A percentile compares a stretch with the other conserved stretches of the same genome.
These are phyloP conservation scores for Troides aeacus DNA, from an alignment of 2,888 invertebrate species.

Conservation along the genomic window DNA sequence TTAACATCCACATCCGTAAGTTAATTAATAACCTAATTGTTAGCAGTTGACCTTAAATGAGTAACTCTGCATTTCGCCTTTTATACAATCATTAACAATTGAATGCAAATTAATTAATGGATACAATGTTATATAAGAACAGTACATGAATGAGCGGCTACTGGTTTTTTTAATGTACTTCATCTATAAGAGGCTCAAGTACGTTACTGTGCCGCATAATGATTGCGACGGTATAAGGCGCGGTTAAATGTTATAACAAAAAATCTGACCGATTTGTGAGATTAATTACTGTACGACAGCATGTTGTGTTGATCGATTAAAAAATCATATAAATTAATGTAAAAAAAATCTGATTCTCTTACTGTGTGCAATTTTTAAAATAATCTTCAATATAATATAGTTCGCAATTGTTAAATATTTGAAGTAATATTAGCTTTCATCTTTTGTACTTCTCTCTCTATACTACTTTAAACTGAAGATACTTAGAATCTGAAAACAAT, in stretches of 20 bases:
- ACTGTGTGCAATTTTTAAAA: too few relatives aligned
- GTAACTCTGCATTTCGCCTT: slow-evolving; percentile 11
- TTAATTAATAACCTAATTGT: slow-evolving; percentile 22
- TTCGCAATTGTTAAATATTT: too few relatives aligned
- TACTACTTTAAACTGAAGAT: too few relatives aligned
- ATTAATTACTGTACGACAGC: slow-evolving; percentile 2
- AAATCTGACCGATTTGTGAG: slow-evolving; percentile 11
- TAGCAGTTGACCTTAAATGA: not conserved
- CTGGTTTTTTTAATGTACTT: slow-evolving; percentile 24
- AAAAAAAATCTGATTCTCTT: too few relatives aligned
- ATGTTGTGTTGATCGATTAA: too few relatives aligned
- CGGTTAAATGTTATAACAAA: slow-evolving; percentile 14
- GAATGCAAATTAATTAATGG: slow-evolving; percentile 41
- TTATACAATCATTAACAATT: slow-evolving; percentile 36
- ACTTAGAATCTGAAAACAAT: too few relatives aligned
- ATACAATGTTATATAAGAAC: slow-evolving; percentile 33
- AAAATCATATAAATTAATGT: not conserved
- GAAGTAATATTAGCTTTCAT: too few relatives aligned
- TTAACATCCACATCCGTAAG: slow-evolving; percentile 1
- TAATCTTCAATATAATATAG: too few relatives aligned
- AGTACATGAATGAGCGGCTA: slow-evolving; percentile 31
- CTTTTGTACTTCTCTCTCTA: too few relatives aligned
- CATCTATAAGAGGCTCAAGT: slow-evolving; percentile 22
- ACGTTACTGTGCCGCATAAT: slow-evolving; percentile 14
- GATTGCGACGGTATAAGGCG: slow-evolving; percentile 9